Evolutionary conservation across 1,140 invertebrate species (phyloP), one percentile per base, ranked within the genome.

Genomic region (Calliphora vicina): DNA sequence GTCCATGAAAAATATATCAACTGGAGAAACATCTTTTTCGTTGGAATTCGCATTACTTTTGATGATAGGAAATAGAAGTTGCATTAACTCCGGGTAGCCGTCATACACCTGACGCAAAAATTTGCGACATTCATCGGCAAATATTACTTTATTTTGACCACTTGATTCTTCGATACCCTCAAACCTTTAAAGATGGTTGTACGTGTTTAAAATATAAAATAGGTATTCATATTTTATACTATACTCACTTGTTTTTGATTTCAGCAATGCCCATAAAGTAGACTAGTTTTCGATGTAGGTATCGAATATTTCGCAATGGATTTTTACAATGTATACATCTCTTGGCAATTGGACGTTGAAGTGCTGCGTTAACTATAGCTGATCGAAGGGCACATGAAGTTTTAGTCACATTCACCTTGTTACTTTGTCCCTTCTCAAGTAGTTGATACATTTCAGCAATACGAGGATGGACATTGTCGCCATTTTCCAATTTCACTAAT

Each of bases 1-100:
- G 83, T 97, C 94, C 85, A 97, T 93, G 86, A 99, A 99, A 89
- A 99, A 97, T 76, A 96, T 89, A 92, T 99, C 97, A 13, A 96
- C 96, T 0, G 97, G 95, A 88, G 93, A 91, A 17, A 9, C n/a
- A 74, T 81, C 71, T 13, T 67, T 23, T 29, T 67, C 35, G 0
- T 85, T 84, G 0, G 92, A 91, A 12, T 72, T 27, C 25, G 12
- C 73, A 91, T 91, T 57, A 88, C 90, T 83, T 87, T 91, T 92
- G 4, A 99, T 91, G 81, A 96, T 93, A 0, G 97, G 96, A 80
- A 96, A 93, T 6, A 98, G 90, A 5, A 94, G 89, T 85, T 91
- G 91, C 0, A 99, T 88, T 61, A 97, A 91, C 8, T 94, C 91
- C 23, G 92, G 92, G 87, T 99, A 96, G 84, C 95, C 94, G 57